Percentiles rank a stretch among this genome's conserved stretches.
These are phyloP conservation scores for Eupithecia inturbata DNA, from an alignment of 2,888 invertebrate species.

Conservation along the genomic window DNA sequence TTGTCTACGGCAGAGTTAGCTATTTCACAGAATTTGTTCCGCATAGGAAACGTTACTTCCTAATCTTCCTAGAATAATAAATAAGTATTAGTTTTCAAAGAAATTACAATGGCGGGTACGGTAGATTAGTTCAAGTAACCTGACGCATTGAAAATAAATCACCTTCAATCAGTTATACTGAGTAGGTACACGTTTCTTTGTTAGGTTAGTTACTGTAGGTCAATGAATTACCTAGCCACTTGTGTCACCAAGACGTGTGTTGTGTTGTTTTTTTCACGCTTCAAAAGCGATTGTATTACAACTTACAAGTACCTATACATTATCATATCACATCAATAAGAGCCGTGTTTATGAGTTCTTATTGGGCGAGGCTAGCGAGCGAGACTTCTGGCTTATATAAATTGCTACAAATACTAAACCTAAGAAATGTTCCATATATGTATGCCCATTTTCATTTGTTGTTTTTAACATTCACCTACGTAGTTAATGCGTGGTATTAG, in stretches of 20 bases:
- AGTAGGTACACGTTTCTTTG: slow-evolving; percentile 1
- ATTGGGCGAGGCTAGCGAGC: background rate
- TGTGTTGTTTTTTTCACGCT: background rate
- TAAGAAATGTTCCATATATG: background rate
- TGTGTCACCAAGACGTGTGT: slow-evolving; percentile 15
- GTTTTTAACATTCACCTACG: background rate
- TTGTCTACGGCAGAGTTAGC: background rate
- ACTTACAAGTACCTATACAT: background rate
- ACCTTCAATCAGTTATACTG: slow-evolving; percentile 24
- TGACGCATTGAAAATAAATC: slow-evolving; percentile 10
- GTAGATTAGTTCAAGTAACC: slow-evolving; percentile 11
- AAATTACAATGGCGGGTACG: background rate
- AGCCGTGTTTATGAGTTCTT: slow-evolving; percentile 1
- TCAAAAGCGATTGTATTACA: slow-evolving; percentile 5
- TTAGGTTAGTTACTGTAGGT: slow-evolving; percentile 1
- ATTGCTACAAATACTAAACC: background rate
- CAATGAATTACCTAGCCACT: slow-evolving; percentile 28
- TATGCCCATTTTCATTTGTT: background rate
- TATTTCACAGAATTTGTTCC: background rate
- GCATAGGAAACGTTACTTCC: slow-evolving; percentile 8
- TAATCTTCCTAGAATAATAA: background rate
- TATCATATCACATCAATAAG: slow-evolving; percentile 14
- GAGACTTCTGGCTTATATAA: background rate
- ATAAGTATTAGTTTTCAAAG: background rate
- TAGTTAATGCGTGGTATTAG: background rate